phyloP scores from a whole-genome alignment of 2,888 invertebrate species.

The Craniophora ligustri region DNA sequence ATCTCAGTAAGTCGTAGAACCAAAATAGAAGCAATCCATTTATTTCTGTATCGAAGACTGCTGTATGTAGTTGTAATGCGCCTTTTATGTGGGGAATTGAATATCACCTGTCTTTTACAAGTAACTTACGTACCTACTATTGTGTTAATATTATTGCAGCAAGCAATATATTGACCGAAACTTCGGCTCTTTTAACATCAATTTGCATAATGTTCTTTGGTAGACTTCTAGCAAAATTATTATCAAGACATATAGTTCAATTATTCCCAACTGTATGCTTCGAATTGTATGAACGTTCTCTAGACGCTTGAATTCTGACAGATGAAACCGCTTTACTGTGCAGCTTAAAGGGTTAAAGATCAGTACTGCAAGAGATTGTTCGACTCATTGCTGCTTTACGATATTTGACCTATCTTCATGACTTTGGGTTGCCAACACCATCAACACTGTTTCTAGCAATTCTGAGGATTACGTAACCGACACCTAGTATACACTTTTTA shows the following conservation, averaged over 20 bases:
- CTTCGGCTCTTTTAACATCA: too few species aligned
- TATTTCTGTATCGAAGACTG: constrained; percentile 7
- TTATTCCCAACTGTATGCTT: too few species aligned
- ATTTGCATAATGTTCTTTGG: too few species aligned
- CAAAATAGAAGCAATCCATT: constrained; percentile 10
- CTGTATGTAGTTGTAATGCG: background rate
- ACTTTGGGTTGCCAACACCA: constrained; percentile 27
- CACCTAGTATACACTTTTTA: too few species aligned
- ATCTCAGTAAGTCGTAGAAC: constrained; percentile 4
- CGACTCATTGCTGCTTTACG: constrained; percentile 23
- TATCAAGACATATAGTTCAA: too few species aligned
- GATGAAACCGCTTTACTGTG: constrained; percentile 13
- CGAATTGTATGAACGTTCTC: too few species aligned
- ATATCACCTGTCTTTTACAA: background rate
- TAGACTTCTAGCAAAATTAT: too few species aligned
- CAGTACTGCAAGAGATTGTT: constrained; percentile 27
- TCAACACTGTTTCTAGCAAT: constrained; percentile 7
- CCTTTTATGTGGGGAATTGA: background rate
- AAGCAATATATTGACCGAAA: too few species aligned
- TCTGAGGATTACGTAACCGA: background rate
- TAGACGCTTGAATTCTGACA: too few species aligned
- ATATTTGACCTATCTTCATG: constrained; percentile 35
- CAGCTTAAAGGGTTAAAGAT: constrained; percentile 16
- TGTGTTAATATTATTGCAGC: too few species aligned
- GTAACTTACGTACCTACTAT: too few species aligned